Evolutionary conservation across 2,113 vertebrate genomes (phyloP), one percentile per base, ranked within the genome.

Genomic region (Pelodiscus sinensis): DNA sequence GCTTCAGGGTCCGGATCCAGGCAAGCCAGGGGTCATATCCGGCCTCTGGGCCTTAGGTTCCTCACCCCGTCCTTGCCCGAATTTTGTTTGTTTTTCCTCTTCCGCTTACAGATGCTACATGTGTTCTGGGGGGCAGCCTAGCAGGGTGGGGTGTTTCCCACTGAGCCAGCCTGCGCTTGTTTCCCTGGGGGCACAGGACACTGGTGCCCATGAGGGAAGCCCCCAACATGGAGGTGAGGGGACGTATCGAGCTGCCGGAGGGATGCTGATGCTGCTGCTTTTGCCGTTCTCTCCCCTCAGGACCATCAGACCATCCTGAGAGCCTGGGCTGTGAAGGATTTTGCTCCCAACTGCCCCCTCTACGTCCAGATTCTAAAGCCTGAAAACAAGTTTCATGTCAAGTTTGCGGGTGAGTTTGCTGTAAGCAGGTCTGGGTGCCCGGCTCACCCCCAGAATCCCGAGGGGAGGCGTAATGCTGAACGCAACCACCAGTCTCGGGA

Each of bases 291-390:
- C 14, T 24, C 27, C 8, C 58, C 9, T 31, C 87, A 99, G 98
- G 98, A 99, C 94, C 98, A 99, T 92, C 98, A 99, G 93, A 99
- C 98, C 84, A 99, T 99, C 93, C 96, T 99, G 93, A 97, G 98
- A 7, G 98, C 98, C 90, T 99, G 98, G 98, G 98, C 98, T 0
- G 98, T 99, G 82, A 99, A 99, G 86, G 98, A 99, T 82, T 99
- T 99, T 9, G 98, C 98, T 86, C 98, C 98, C 0, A 98, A 98
- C 86, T 99, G 98, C 27, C 98, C 98, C 2, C 98, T 99, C 29
- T 99, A 98, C 0, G 98, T 99, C 82, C 98, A 99, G 97, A 99
- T 99, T 77, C 91, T 99, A 71, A 99, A 98, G 94, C 98, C 98
- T 0, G 98, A 99, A 81, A 99, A 99, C 91, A 99, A 99, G 89